These are phyloP conservation scores for Cygnus buccinator DNA, from an alignment of 2,113 vertebrate genomes.

Conservation along the genomic window DNA sequence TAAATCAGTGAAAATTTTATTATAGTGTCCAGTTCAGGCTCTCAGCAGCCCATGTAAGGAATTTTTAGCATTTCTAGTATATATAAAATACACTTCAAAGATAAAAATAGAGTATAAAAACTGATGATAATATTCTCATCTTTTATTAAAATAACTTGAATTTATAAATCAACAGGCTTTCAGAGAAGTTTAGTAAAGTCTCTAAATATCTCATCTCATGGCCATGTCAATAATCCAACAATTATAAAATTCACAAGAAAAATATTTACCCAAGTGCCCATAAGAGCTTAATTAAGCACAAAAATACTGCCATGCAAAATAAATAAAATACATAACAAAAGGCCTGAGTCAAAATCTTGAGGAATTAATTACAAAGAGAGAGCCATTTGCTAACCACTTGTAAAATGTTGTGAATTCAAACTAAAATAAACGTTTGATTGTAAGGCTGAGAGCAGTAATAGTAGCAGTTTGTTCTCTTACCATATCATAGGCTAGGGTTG, in stretches of 20 bases:
- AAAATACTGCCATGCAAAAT: neutral
- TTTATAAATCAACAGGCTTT: neutral
- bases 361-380: neutral
- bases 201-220: neutral
- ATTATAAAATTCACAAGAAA: neutral
- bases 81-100: neutral
- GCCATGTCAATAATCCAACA: neutral
- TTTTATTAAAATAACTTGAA: neutral
- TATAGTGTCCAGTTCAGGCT: neutral
- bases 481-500: too few species aligned
- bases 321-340: neutral
- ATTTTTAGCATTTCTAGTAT: neutral
- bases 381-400: neutral
- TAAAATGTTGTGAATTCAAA: neutral
- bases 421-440: neutral
- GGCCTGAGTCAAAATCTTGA: neutral
- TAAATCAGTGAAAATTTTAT: neutral
- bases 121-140: fast-evolving
- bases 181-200: neutral
- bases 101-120: neutral
- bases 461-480: neutral
- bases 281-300: neutral
- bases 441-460: neutral
- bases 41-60: neutral
- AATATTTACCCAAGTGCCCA: neutral